Conservation (phyloP, 2,888 invertebrate species). For the Drosophila rubida region DNA sequence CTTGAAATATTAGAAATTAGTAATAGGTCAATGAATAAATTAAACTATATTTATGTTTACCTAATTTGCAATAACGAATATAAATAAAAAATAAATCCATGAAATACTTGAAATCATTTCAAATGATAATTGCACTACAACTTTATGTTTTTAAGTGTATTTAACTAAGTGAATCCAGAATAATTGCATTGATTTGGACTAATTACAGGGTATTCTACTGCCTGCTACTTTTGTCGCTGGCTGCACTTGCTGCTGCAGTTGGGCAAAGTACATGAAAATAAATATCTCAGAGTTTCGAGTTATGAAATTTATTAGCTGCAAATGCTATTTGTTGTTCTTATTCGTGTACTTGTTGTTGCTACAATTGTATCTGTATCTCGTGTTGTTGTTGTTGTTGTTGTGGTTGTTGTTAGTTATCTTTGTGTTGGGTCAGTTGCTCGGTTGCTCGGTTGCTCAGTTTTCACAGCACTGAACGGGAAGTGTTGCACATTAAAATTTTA, state of each 20-base stretch:
- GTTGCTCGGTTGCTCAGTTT: slow-evolving; percentile 22
- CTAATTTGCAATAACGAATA: too few relatives aligned
- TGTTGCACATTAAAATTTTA: slow-evolving; percentile 64
- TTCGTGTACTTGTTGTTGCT: slow-evolving; percentile 5
- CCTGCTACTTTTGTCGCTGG: neutral
- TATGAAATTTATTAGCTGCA: slow-evolving; percentile 64
- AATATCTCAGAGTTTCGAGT: slow-evolving; percentile 52
- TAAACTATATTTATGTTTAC: too few relatives aligned
- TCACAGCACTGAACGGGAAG: slow-evolving; percentile 49
- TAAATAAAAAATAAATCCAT: too few relatives aligned
- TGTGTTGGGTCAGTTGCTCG: slow-evolving; percentile 26
- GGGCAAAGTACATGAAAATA: slow-evolving; percentile 44
- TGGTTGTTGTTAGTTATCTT: slow-evolving; percentile 26
- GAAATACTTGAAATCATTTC: too few relatives aligned
- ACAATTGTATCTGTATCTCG: slow-evolving; percentile 1
- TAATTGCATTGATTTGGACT: too few relatives aligned
- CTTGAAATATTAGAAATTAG: too few relatives aligned
- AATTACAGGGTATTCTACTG: slow-evolving; percentile 3
- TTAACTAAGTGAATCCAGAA: too few relatives aligned
- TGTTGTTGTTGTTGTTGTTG: slow-evolving; percentile 13
- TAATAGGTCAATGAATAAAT: too few relatives aligned
- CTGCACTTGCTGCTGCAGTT: neutral
- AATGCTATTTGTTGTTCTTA: slow-evolving; percentile 39
- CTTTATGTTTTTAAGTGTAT: too few relatives aligned
- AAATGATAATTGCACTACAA: too few relatives aligned